Evolutionary conservation across 2,888 invertebrate genomes (phyloP), one percentile per base, ranked within the genome.

Genomic region (Caenorhabditis sulstoni): DNA sequence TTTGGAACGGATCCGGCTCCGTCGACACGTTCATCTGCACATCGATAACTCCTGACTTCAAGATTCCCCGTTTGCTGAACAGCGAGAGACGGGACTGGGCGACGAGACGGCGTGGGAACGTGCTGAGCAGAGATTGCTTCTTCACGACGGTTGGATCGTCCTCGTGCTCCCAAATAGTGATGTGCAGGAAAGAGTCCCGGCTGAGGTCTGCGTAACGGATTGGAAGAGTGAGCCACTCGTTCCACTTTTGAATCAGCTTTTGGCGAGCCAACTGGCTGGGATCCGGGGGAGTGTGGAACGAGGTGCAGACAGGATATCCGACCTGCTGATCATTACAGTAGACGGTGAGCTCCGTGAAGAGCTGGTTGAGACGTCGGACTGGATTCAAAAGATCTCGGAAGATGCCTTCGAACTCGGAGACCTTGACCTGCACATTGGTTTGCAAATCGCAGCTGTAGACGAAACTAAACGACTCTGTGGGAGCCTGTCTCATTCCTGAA

Each of bases 31-130:
- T 65, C 61, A 75, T 65, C 52, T 95, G 93, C 44, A 98, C 92
- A 91, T 97, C 97, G 90, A 95, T 93, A 93, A 95, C 94, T 7
- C 85, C 87, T 75, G 89, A 94, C 85, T 95, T 93, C 90, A 95
- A 94, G 90, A 96, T 94, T 53, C 97, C 96, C 91, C 95, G 94
- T 91, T 97, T 97, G 53, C 96, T 96, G 91, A 99, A 99, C 47
- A 99, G 91, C 0, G 95, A 94, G 84, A 99, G 94, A 0, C 95
- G 94, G 45, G 97, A 96, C 8, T 97, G 96, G 0, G 98, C 98
- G 35, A 97, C 94, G 12, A 96, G 67, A 12, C 77, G 61, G 39
- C 81, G 53, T 11, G 68, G 55, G n/a, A 79, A 74, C 12, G 79
- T 74, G 0, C 62, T 37, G 11, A 49, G 50, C 12, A 23, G 29